phyloP scores from a whole-genome alignment of 2,888 invertebrate genomes.

The Campopleginae sp. region DNA sequence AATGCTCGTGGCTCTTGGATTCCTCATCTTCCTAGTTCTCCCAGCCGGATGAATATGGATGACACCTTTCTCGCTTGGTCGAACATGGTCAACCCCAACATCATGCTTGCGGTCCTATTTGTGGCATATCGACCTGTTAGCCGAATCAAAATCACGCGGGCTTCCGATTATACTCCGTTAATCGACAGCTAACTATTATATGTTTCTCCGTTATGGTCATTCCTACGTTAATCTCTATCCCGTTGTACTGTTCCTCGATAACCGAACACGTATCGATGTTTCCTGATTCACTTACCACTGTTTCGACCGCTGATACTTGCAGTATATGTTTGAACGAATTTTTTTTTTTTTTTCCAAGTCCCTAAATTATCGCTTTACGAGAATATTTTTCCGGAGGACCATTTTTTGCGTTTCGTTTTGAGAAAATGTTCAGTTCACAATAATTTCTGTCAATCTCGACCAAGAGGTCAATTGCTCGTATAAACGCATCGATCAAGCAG shows the following conservation, averaged over 20 bases:
- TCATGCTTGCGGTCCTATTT: conserved; percentile 72
- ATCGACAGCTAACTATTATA: conserved; percentile 70
- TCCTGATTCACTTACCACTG: not conserved
- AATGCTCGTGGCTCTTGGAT: conserved; percentile 40
- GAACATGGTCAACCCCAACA: conserved; percentile 53
- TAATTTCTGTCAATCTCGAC: not conserved
- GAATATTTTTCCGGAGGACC: not conserved
- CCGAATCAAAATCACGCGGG: conserved; percentile 77
- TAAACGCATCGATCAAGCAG: not conserved
- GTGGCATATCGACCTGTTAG: conserved; percentile 80
- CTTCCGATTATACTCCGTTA: conserved; percentile 82
- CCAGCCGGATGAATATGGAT: conserved; percentile 77
- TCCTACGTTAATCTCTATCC: not conserved
- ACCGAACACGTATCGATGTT: not conserved
- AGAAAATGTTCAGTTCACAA: not conserved
- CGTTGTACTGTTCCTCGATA: not conserved
- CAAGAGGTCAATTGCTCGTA: not conserved
- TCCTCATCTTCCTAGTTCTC: conserved; percentile 47
- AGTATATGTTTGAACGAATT: not conserved
- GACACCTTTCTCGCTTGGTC: conserved; percentile 72
- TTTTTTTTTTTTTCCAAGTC: not conserved
- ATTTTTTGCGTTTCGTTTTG: not conserved
- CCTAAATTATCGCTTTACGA: not conserved
- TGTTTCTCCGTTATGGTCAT: conserved; percentile 64
- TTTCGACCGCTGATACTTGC: not conserved